A percentile compares a stretch with the other conserved stretches of the same genome.
phyloP scores from a whole-genome alignment of 2,888 invertebrate species.

The Melolontha melolontha region DNA sequence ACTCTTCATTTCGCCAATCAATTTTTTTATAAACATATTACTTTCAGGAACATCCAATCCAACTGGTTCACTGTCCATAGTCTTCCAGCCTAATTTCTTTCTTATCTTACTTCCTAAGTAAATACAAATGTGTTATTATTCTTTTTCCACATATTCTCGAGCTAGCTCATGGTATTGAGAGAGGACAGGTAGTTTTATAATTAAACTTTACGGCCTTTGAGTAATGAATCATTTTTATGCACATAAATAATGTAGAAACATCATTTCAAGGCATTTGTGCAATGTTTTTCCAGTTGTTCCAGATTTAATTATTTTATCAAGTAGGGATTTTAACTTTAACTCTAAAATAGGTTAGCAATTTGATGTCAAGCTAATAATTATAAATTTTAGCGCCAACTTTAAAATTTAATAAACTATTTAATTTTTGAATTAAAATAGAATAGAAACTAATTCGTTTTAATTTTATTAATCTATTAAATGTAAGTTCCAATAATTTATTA shows the following conservation, averaged over 20 bases:
- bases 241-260: constrained; percentile 17
- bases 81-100: constrained; percentile 36
- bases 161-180: constrained; percentile 4
- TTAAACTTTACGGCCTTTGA: neutral
- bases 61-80: constrained; percentile 38
- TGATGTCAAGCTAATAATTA: too few relatives aligned
- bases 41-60: constrained; percentile 29
- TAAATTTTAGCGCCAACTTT: too few relatives aligned
- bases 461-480: too few relatives aligned
- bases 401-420: too few relatives aligned
- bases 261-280: constrained; percentile 10
- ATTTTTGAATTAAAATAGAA: too few relatives aligned
- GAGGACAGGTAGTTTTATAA: neutral
- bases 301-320: neutral
- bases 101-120: constrained; percentile 44
- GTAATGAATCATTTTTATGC: constrained; percentile 18
- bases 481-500: too few relatives aligned
- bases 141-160: constrained; percentile 5
- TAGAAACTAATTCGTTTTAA: too few relatives aligned
- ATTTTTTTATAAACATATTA: constrained; percentile 56
- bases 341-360: neutral
- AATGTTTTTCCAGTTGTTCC: constrained; percentile 1
- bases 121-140: constrained; percentile 20
- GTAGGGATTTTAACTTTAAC: constrained; percentile 4
- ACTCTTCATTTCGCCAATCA: constrained; percentile 62